Base-by-base conservation (phyloP, 1,140 invertebrate species). In the Drosophila navojoa region DNA sequence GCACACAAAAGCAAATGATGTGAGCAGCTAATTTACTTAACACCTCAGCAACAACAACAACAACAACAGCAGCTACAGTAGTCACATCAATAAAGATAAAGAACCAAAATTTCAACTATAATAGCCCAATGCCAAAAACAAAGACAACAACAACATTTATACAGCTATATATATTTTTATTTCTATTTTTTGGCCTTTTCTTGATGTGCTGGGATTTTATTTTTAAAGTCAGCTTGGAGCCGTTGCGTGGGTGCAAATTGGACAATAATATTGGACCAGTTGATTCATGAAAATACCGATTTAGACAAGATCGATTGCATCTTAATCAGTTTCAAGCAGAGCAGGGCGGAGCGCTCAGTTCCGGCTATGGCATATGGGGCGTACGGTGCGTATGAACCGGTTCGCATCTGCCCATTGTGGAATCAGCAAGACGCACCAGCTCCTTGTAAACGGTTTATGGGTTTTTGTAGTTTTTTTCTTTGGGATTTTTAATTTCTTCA, bases 11-110 rank as follows among this genome's bases (percentile, higher is more conserved):
- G 76, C 81, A 85, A 85, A 87, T 89, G 80, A 87, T 90, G 73
- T 90, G 84, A 90, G 84, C 85, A 80, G 85, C 84, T 89, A 89
- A 89, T 89, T 89, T 89, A 89, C 85, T 89, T 89, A 89, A 85
- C 84, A 89, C 85, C 79, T 89, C 72, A 49, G 25, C 77, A 81
- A 76, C 69, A 79, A 73, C 77, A 71, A 68, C 40, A 15, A 22
- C 19, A 22, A 22, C 19, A 22, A 22, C 27, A 29, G 27, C 27
- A 29, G 27, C 27, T 6, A 44, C 42, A 47, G 16, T 62, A 49
- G 44, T 32, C 38, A 29, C 58, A 60, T 59, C 47, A 67, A 67
- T 60, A 68, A 72, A 72, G 63, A 72, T 72, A 72, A 72, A 70
- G 44, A 50, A 52, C 69, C 45, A 76, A 58, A 76, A 79, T 58